These are phyloP conservation scores for Platichthys flesus DNA, from an alignment of 2,113 vertebrate species.

Conservation along the genomic window DNA sequence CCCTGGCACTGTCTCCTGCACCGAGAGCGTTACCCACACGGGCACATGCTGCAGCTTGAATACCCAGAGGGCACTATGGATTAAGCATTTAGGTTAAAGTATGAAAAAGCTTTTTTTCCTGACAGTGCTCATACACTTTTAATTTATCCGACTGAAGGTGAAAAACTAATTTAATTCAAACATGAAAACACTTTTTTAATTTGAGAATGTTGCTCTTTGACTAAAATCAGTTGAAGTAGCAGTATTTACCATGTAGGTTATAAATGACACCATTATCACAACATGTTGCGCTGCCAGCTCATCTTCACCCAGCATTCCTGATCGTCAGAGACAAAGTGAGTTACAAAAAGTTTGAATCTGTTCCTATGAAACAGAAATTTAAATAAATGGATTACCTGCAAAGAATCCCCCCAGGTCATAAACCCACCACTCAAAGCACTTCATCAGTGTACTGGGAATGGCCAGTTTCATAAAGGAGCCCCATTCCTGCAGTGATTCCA, in stretches of 20 bases:
- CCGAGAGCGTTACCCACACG: slow-evolving; percentile 90
- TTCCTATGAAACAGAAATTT: not conserved
- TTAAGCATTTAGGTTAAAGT: not conserved
- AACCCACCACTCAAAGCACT: slow-evolving; percentile 93
- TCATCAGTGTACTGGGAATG: slow-evolving; percentile 88
- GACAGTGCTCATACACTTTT: too few relatives aligned
- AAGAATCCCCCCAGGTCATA: slow-evolving; percentile 90
- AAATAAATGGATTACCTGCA: slow-evolving; percentile 87
- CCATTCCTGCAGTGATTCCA: slow-evolving; percentile 89
- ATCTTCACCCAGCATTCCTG: slow-evolving; percentile 87
- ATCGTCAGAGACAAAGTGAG: slow-evolving; percentile 5
- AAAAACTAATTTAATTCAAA: not conserved
- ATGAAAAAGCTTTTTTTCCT: not conserved
- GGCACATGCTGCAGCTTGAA: slow-evolving; percentile 86
- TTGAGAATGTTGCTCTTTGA: not conserved
- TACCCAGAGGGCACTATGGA: slow-evolving; percentile 85
- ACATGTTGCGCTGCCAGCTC: slow-evolving; percentile 90
- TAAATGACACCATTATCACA: slow-evolving; percentile 82
- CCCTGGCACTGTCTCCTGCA: slow-evolving; percentile 83
- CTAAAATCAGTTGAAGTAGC: not conserved
- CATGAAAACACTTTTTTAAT: not conserved
- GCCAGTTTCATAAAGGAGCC: slow-evolving; percentile 86
- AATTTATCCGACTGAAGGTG: not conserved
- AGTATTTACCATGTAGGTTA: slow-evolving; percentile 88
- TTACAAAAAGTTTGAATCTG: not conserved